Percentiles rank a stretch among this genome's conserved stretches.
Evolutionary conservation across 2,113 vertebrate species (phyloP).

Genomic region (Lycaon pictus): DNA sequence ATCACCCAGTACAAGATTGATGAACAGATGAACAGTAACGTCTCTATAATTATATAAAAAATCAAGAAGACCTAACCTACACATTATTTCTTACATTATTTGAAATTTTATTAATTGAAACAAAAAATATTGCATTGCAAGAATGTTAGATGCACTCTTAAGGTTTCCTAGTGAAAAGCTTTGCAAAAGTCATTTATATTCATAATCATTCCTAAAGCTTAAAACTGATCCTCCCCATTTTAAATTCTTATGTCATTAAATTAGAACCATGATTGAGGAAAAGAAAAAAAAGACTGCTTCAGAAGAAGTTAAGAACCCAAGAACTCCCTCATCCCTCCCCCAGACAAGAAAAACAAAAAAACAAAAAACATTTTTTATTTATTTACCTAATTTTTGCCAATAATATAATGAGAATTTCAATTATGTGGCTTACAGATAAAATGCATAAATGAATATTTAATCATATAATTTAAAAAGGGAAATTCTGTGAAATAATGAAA

Average conservation of each 20-base stretch:
- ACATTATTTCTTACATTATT: not conserved
- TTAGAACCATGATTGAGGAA: not conserved
- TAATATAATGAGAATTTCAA: not conserved
- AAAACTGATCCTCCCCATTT: not conserved
- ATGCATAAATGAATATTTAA: not conserved
- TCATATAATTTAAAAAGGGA: not conserved
- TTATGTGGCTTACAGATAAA: not conserved
- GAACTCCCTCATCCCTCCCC: not conserved
- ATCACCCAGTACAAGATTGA: not conserved
- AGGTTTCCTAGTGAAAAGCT: not conserved
- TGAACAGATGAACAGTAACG: not conserved
- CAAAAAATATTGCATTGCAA: not conserved
- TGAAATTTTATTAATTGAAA: not conserved
- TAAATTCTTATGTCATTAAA: not conserved
- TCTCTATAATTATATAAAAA: constrained; percentile 9
- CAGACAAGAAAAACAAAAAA: not conserved
- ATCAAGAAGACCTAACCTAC: not conserved
- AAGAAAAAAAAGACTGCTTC: not conserved
- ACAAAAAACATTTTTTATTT: not conserved
- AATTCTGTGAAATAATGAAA: constrained; percentile 14
- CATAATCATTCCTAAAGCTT: not conserved
- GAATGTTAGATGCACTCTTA: not conserved
- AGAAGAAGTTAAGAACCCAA: not conserved
- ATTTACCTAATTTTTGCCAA: not conserved
- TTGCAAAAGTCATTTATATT: not conserved